These are phyloP conservation scores for Cephus runcator DNA, from an alignment of 2,888 invertebrate genomes.

Conservation along the genomic window DNA sequence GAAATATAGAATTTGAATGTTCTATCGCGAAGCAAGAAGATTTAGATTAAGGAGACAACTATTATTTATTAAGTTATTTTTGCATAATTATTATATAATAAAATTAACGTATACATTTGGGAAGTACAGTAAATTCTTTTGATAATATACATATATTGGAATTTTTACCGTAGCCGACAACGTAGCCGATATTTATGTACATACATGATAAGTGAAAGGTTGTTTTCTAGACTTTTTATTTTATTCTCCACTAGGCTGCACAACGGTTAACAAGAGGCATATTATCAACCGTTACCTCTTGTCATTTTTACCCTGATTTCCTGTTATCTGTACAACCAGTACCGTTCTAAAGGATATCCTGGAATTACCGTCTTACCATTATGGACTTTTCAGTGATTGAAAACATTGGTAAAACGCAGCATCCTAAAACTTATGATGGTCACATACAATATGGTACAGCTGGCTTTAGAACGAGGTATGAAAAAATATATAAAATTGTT, in stretches of 20 bases:
- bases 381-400: conserved; percentile 38
- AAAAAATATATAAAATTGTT: conserved; percentile 5
- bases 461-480: conserved; percentile 85
- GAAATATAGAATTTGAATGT: background rate
- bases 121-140: background rate
- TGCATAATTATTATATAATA: background rate
- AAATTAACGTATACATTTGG: background rate
- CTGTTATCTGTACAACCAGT: background rate
- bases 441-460: conserved; percentile 86
- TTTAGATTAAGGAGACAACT: background rate
- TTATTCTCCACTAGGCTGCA: background rate
- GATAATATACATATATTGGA: background rate
- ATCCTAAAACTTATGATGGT: conserved; percentile 74
- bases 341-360: background rate
- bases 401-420: conserved; percentile 77
- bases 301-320: background rate
- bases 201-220: background rate
- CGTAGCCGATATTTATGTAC: background rate
- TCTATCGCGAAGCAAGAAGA: background rate
- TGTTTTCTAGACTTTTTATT: background rate
- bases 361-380: background rate
- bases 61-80: background rate
- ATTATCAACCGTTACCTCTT: background rate
- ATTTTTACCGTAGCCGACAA: background rate
- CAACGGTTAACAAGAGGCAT: background rate